Evolutionary conservation across 1,140 invertebrate genomes (phyloP).

Genomic region (Atta cephalotes): DNA sequence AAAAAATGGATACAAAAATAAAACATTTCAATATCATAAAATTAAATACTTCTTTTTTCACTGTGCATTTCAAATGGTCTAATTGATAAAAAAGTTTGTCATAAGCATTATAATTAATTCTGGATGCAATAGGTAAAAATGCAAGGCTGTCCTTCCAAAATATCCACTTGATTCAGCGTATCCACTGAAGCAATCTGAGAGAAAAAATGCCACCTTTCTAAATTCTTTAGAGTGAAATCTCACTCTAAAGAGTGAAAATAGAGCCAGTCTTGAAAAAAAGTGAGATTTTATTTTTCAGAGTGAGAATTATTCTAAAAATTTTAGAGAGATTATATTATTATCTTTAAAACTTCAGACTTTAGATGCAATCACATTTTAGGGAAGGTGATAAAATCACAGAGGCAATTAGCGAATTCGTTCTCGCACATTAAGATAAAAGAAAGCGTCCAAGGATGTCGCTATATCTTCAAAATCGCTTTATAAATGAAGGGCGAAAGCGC

Average conservation of each 20-base stretch:
- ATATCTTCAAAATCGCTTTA: conserved; percentile 27
- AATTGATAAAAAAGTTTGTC: conserved; percentile 11
- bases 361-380: conserved; percentile 30
- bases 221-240: too few species aligned
- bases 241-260: too few species aligned
- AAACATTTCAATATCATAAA: too few species aligned
- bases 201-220: not conserved
- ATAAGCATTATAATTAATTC: not conserved
- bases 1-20: too few species aligned
- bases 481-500: conserved; percentile 1
- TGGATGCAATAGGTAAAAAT: not conserved
- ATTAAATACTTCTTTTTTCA: too few species aligned
- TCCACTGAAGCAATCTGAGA: conserved; percentile 5
- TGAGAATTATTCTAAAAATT: too few species aligned
- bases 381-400: conserved; percentile 4
- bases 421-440: conserved; percentile 34
- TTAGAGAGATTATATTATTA: conserved; percentile 1
- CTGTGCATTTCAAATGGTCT: not conserved
- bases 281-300: too few species aligned
- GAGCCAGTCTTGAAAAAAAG: too few species aligned
- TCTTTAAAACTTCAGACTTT: not conserved
- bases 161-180: not conserved
- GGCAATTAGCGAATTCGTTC: conserved; percentile 17
- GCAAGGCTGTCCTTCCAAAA: not conserved
- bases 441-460: not conserved